Percentiles rank a stretch among this genome's conserved stretches.
phyloP scores from a whole-genome alignment of 2,888 invertebrate species.

The Polydrusus cervinus region DNA sequence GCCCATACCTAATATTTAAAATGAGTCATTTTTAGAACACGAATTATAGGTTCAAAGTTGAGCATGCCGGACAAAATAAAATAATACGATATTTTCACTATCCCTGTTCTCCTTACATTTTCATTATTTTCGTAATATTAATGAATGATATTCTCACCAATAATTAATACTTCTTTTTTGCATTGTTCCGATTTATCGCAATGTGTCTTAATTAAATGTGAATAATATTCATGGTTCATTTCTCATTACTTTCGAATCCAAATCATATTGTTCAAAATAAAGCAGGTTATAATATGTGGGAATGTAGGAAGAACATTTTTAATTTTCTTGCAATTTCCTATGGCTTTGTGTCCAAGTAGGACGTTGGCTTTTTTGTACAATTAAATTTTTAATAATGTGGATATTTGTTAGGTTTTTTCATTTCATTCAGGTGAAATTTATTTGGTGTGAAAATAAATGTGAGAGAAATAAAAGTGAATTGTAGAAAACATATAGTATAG shows the following conservation, averaged over 20 bases:
- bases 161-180: constrained; percentile 7
- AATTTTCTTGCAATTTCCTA: constrained; percentile 38
- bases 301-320: constrained; percentile 33
- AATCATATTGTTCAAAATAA: constrained; percentile 49
- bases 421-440: constrained; percentile 13
- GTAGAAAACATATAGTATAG: too few species aligned
- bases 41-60: too few species aligned
- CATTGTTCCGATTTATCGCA: constrained; percentile 45
- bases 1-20: too few species aligned
- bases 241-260: constrained; percentile 59
- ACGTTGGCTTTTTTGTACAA: constrained; percentile 16
- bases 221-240: constrained; percentile 54
- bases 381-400: constrained; percentile 2
- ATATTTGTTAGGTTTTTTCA: constrained; percentile 5
- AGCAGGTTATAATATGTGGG: constrained; percentile 34
- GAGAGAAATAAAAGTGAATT: neutral
- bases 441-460: neutral
- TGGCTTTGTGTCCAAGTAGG: constrained; percentile 41
- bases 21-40: too few species aligned
- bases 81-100: too few species aligned
- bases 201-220: constrained; percentile 30
- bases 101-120: too few species aligned
- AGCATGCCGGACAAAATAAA: too few species aligned
- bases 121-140: neutral
- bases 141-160: constrained; percentile 34